These are phyloP conservation scores for Syngnathus scovelli DNA, from an alignment of 2,113 vertebrate genomes.

Conservation along the genomic window DNA sequence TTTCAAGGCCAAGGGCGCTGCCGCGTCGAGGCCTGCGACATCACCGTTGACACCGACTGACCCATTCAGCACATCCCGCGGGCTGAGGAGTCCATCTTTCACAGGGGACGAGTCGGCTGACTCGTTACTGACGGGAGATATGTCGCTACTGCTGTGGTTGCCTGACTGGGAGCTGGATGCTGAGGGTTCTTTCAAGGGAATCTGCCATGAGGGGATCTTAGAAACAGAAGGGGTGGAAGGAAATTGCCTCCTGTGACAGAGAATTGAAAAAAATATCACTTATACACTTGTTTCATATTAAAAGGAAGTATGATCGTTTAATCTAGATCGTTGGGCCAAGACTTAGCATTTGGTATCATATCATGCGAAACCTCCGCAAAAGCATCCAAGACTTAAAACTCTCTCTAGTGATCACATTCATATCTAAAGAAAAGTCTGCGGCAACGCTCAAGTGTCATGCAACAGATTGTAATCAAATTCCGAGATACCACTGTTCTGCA, in stretches of 20 bases:
- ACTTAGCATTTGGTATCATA: too few species aligned
- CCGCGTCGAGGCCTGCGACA: slow-evolving; percentile 24
- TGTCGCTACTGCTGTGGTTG: slow-evolving; percentile 97
- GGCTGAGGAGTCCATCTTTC: slow-evolving; percentile 82
- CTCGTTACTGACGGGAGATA: slow-evolving; percentile 92
- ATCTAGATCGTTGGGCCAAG: too few species aligned
- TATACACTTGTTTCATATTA: too few species aligned
- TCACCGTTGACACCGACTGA: slow-evolving; percentile 69
- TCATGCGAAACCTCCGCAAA: too few species aligned
- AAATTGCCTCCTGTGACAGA: slow-evolving; percentile 83
- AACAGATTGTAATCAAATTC: too few species aligned
- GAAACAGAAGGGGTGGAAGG: slow-evolving; percentile 87
- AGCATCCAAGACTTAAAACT: too few species aligned
- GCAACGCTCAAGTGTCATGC: too few species aligned
- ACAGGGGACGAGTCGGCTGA: slow-evolving; percentile 80
- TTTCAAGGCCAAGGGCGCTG: slow-evolving; percentile 73
- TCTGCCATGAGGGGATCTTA: slow-evolving; percentile 96
- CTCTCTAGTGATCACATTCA: too few species aligned
- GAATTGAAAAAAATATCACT: background rate
- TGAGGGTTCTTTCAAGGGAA: slow-evolving; percentile 81
- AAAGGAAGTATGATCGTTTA: too few species aligned
- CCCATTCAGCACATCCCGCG: slow-evolving; percentile 68
- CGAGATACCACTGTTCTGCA: too few species aligned
- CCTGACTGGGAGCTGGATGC: slow-evolving; percentile 67
- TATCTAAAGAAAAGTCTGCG: too few species aligned